These are phyloP conservation scores for Cynoglossus semilaevis DNA, from an alignment of 2,113 vertebrate species.

Conservation along the genomic window DNA sequence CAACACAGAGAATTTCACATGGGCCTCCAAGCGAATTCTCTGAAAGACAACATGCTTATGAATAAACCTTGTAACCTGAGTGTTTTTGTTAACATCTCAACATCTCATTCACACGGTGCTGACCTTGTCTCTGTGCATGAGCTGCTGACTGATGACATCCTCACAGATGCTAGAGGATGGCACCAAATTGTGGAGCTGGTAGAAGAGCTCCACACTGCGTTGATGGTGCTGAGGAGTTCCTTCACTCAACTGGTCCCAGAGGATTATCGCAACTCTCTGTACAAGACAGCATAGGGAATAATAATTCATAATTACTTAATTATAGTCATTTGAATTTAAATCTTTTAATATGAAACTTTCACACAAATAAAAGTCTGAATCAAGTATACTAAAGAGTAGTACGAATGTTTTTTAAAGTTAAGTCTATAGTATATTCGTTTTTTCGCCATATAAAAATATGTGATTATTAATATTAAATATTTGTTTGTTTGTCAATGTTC, in stretches of 20 bases:
- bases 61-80: background rate
- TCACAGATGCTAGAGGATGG: slow-evolving; percentile 96
- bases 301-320: no score
- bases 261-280: slow-evolving; percentile 88
- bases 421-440: no score
- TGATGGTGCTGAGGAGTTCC: slow-evolving; percentile 93
- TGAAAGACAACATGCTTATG: slow-evolving; percentile 38
- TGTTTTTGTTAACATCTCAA: background rate
- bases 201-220: slow-evolving; percentile 96
- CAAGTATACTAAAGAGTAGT: no score
- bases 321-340: no score
- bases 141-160: slow-evolving; percentile 96
- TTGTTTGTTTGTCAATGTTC: no score
- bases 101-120: slow-evolving; percentile 8
- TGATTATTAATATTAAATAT: no score
- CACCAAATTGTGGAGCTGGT: slow-evolving; percentile 96
- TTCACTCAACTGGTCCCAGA: slow-evolving; percentile 94
- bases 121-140: slow-evolving; percentile 97
- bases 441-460: no score
- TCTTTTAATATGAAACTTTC: no score
- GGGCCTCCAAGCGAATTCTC: slow-evolving; percentile 93
- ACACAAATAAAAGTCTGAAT: no score
- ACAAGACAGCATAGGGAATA: background rate
- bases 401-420: no score
- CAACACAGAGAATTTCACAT: slow-evolving; percentile 94